Base-by-base conservation (phyloP, 1,140 invertebrate genomes). In the Pseudomyrmex dendroicus region DNA sequence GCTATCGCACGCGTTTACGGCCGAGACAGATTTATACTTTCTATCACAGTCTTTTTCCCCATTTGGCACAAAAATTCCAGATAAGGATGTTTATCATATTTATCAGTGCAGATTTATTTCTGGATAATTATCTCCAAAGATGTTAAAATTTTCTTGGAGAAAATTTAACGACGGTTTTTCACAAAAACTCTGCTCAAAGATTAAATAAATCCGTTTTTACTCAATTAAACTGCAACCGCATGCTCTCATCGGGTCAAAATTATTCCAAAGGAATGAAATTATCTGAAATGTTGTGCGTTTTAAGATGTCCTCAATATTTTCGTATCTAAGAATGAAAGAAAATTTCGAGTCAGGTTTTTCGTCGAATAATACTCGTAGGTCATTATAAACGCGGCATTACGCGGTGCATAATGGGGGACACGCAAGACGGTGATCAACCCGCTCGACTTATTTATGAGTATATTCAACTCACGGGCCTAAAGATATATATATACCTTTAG, bases 401-500 rank as follows among this genome's bases (percentile, higher is more conserved):
- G 44, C 20, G 52, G 46, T 8, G 54, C 48, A 70, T 50, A 80
- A 80, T 59, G 44, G 72, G 52, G 52, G 46, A 72, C 76, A 80
- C 76, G 76, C 76, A 15, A 80, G 44, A 80, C 66, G 44, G 66
- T 48, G 44, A 80, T 80, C 76, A 80, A 56, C 66, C 25, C 20
- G 76, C 44, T 17, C 76, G 8, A 1, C 4, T 72, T 56, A 72
- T 72, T 35, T 50, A 72, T 22, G 22, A 50, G 76, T 59, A 48
- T 48, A 59, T 78, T 68, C 68, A 68, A 57, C 35, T 35, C 17
- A 35, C 5, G 25, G 20, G 35, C 13, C 13, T 57, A 22, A 78
- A 15, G 25, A 56, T 22, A 54, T 4, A 25, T 4, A 25, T 35
- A 35, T 0, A 35, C n/a, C 13, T 0, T 13, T 10, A 46, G 46